Evolutionary conservation across 2,888 invertebrate species (phyloP), one percentile per base, ranked within the genome.

Genomic region (Hemistola chrysoprasaria): DNA sequence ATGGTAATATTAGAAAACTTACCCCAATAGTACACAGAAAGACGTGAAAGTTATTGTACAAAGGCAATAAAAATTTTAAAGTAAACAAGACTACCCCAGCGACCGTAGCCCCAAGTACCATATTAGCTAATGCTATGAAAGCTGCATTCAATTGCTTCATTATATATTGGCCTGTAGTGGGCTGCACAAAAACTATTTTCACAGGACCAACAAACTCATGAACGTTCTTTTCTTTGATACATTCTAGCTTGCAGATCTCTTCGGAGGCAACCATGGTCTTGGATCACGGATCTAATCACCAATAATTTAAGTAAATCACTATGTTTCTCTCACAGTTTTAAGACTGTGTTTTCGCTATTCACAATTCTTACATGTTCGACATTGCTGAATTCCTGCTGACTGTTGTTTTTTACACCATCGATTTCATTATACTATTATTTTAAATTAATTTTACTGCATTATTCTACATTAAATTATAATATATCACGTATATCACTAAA

Each of bases 141-240:
- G 63, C 69, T 2, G 77, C 62, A 3, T 56, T 51, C 34, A 62
- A 60, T 23, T 41, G 41, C 27, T 60, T 67, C 6, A 46, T 47
- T 1, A 27, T 16, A 44, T 75, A 69, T 2, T 63, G 50, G 1
- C 32, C 40, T 22, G 46, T 40, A 0, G 69, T 54, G 1, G 69
- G 61, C 8, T 81, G 74, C 1, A 82, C 62, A n/a, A 81, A 47
- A 24, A 78, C 47, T 31, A 82, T 76, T 53, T 71, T 80, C 8
- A 82, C 78, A 0, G 78, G 78, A 2, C 82, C 81, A 2, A 73
- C 59, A 26, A 76, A 80, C 42, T 78, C 77, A 10, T 48, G 46
- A 0, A 53, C 45, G 0, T 40, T 57, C 1, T 55, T 48, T 5
- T 54, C 40, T 23, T 54, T 42, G 0, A 60, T 38, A 32, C 78